These are phyloP conservation scores for Megalopta genalis DNA, from an alignment of 1,140 invertebrate genomes.

Conservation along the genomic window DNA sequence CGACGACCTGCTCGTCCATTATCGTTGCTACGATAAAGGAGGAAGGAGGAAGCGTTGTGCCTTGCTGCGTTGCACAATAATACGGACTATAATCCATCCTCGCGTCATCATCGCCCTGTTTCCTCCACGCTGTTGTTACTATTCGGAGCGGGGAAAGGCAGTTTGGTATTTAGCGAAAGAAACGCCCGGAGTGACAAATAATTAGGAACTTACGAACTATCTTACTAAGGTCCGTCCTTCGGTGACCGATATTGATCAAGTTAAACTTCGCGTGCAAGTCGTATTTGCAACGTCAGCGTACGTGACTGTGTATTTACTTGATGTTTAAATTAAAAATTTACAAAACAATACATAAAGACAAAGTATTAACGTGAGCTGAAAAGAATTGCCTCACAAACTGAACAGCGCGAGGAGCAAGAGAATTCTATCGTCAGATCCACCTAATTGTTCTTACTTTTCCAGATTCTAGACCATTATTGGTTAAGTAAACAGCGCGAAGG, in stretches of 20 bases:
- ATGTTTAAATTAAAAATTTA: no score
- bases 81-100: slow-evolving; percentile 48
- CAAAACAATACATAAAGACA: no score
- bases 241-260: background rate
- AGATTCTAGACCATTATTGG: no score
- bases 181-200: background rate
- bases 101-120: slow-evolving; percentile 23
- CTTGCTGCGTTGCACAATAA: slow-evolving; percentile 33
- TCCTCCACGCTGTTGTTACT: slow-evolving; percentile 7
- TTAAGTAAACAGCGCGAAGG: no score
- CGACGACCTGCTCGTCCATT: slow-evolving; percentile 50
- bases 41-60: slow-evolving; percentile 20
- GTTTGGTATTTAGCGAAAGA: background rate
- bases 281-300: no score
- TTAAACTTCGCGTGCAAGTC: no score
- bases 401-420: no score
- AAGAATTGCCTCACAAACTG: no score
- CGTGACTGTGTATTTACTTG: no score
- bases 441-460: no score
- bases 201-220: background rate
- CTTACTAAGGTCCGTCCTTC: background rate
- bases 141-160: background rate
- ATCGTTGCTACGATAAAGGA: slow-evolving; percentile 45
- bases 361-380: no score
- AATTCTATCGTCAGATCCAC: no score